Conservation (phyloP, 1,140 invertebrate genomes). For the Micrasema minimum region DNA sequence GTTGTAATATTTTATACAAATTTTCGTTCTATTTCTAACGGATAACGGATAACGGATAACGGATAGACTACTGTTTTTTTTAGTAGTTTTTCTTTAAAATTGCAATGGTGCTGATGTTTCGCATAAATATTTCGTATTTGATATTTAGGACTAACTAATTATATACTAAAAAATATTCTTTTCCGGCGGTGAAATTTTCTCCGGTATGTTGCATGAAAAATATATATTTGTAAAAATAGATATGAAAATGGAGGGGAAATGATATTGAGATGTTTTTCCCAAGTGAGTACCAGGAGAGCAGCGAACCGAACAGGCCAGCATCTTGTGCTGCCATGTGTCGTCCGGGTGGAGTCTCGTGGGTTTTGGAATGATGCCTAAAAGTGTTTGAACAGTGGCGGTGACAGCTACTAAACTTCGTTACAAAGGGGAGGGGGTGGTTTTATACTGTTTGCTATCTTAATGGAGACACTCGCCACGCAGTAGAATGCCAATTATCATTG, state of each 20-base stretch:
- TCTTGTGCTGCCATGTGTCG: slow-evolving; percentile 23
- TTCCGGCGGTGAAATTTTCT: not conserved
- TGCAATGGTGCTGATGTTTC: not conserved
- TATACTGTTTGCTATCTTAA: slow-evolving; percentile 11
- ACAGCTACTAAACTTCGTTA: slow-evolving; percentile 24
- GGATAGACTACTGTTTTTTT: too few relatives aligned
- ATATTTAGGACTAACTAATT: not conserved
- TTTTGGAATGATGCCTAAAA: slow-evolving; percentile 26
- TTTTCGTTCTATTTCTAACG: too few relatives aligned
- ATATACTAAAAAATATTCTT: not conserved
- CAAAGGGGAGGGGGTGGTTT: slow-evolving; percentile 13
- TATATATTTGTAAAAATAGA: not conserved
- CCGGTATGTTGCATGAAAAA: slow-evolving; percentile 6
- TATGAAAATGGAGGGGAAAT: not conserved
- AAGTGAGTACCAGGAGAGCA: not conserved
- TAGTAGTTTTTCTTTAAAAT: too few relatives aligned
- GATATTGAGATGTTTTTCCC: not conserved
- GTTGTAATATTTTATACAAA: too few relatives aligned
- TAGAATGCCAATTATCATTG: slow-evolving; percentile 29
- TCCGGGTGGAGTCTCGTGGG: slow-evolving; percentile 12
- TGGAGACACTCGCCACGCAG: slow-evolving; percentile 23
- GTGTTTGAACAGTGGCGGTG: slow-evolving; percentile 26
- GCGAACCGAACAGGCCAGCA: slow-evolving; percentile 13
- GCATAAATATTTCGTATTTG: not conserved
- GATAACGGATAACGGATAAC: too few relatives aligned